Evolutionary conservation across 2,113 vertebrate species (phyloP), one percentile per base, ranked within the genome.

Genomic region (Thalassoma bifasciatum): DNA sequence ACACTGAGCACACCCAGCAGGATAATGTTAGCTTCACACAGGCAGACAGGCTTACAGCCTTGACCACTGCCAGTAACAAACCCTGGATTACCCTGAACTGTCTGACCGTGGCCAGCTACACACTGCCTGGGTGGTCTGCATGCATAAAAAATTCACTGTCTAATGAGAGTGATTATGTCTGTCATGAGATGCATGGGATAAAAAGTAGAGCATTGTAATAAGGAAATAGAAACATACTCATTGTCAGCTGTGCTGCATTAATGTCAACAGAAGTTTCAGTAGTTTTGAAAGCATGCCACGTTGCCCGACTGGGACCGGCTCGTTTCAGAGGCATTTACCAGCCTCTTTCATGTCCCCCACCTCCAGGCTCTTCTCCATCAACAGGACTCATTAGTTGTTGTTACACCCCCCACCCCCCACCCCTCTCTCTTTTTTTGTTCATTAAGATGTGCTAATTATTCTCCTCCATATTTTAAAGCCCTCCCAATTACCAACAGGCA

Each of bases 371-470:
- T 71, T 74, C 77, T 84, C 83, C 84, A 90, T 86, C 85, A 89
- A 86, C 88, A 90, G 52, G 68, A 88, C 83, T 88, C 86, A 89
- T 90, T 91, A 93, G 88, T 77, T 89, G 85, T 89, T 90, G 86
- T 85, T 88, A 82, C 85, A 80, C 75, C 80, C 38, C 56, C 61
- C 80, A 36, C 56, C 61, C 71, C 67, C 76, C 44, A n/a, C 34
- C 23, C 44, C 8, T 37, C n/a, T 34, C 26, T 6, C 10, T 88
- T 81, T 82, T 85, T 92, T 86, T 88, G 86, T 93, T 94, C 91
- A 92, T 93, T 93, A 93, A 88, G 83, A 92, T 82, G 89, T 93
- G 92, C 87, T 93, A 93, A 94, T 94, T 93, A 94, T 93, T 92
- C 89, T 56, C 81, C 91, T 89, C 86, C 91, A 85, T 91, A 90